phyloP scores from a whole-genome alignment of 2,797 vertebrate genomes.

The Eulemur coronatus region DNA sequence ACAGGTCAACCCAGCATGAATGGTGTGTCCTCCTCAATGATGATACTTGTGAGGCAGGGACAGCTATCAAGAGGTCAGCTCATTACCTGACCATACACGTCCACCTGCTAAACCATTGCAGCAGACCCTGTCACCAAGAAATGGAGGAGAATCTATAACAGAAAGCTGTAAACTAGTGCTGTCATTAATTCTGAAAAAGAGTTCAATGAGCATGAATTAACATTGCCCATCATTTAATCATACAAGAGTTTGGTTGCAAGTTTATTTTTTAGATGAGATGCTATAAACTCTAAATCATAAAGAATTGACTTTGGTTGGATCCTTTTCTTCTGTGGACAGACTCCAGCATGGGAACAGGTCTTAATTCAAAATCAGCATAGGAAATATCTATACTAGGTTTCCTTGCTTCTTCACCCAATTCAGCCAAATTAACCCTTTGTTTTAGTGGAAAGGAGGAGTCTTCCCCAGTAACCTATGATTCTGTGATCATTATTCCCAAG shows the following conservation, averaged over 20 bases:
- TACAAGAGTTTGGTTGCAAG: slow-evolving; percentile 12
- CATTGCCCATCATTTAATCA: slow-evolving; percentile 60
- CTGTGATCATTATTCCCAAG: neutral
- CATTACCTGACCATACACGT: slow-evolving; percentile 32
- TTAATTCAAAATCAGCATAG: neutral
- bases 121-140: neutral
- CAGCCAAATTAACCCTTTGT: neutral
- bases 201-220: slow-evolving; percentile 62
- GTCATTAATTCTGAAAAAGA: slow-evolving; percentile 55
- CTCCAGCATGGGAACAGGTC: neutral
- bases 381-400: neutral
- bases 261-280: slow-evolving; percentile 55
- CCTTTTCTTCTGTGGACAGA: neutral
- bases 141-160: slow-evolving; percentile 6
- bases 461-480: slow-evolving; percentile 33
- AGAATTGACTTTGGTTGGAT: neutral
- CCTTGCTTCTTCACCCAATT: neutral
- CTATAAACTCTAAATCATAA: slow-evolving; percentile 54
- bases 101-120: slow-evolving; percentile 33
- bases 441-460: neutral
- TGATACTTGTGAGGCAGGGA: slow-evolving; percentile 46
- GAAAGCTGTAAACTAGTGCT: neutral
- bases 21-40: slow-evolving; percentile 42
- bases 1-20: slow-evolving; percentile 65
- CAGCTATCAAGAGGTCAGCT: slow-evolving; percentile 68